Evolutionary conservation across 2,113 vertebrate genomes (phyloP), one percentile per base, ranked within the genome.

Genomic region (Equus przewalskii): DNA sequence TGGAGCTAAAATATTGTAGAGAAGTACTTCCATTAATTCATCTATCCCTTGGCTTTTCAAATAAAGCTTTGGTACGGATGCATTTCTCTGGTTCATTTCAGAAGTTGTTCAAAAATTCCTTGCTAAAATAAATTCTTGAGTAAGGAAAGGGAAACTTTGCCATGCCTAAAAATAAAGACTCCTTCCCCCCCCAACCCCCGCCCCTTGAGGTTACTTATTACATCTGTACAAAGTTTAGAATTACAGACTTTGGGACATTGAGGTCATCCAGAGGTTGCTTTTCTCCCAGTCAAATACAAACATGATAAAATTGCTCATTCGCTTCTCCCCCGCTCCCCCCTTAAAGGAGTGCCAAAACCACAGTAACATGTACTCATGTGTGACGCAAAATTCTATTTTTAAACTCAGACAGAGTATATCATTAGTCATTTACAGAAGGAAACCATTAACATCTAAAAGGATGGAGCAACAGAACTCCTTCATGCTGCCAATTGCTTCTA

Each of bases 331-430:
- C 98, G 98, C 98, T 94, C 96, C 93, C 97, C 96, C 92, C 75
- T 98, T 97, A 95, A 99, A 97, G 98, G 84, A 86, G 60, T 80
- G 96, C 98, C 98, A 99, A 82, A 98, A 92, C 98, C 98, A 96
- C 89, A 98, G 94, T 98, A 98, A 98, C 98, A 95, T 98, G 98
- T 98, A 97, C 99, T 99, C 89, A 84, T 96, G 98, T 98, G 97
- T 99, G 99, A 99, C 82, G 98, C 98, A 99, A 97, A 98, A 93
- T 98, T 98, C 99, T 99, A 99, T 98, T 99, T 98, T 99, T 99
- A 98, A 98, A 98, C 98, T 96, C 98, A 98, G 97, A 97, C 98
- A 97, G 98, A 98, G 95, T 98, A 98, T 98, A 98, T 99, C 98
- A 98, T 98, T 97, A 98, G 98, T 99, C 98, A 98, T 98, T 97